Evolutionary conservation across 2,888 invertebrate genomes (phyloP).

Genomic region (Lomographa bimaculata): DNA sequence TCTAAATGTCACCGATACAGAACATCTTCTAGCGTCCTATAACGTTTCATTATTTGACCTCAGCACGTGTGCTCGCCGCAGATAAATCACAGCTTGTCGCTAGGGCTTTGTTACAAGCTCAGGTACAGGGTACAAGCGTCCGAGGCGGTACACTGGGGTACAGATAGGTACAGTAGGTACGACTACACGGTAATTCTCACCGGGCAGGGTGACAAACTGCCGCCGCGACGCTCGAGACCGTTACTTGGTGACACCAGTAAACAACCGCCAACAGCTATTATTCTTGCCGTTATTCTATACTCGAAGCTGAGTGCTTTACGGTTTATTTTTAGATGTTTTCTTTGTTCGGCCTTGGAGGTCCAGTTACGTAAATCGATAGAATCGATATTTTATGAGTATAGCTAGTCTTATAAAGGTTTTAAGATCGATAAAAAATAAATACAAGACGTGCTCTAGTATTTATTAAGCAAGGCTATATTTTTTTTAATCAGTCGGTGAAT

Average conservation of each 20-base stretch:
- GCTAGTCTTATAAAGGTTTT: not conserved
- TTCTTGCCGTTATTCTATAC: constrained; percentile 19
- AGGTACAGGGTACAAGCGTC: constrained; percentile 28
- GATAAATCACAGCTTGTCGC: constrained; percentile 41
- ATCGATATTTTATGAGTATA: too few relatives aligned
- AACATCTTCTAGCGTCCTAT: too few relatives aligned
- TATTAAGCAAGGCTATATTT: too few relatives aligned
- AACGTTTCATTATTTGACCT: constrained; percentile 5
- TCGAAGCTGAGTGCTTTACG: constrained; percentile 2
- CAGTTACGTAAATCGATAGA: too few relatives aligned
- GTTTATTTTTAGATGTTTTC: not conserved
- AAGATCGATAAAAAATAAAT: too few relatives aligned
- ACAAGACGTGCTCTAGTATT: too few relatives aligned
- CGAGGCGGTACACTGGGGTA: constrained; percentile 19
- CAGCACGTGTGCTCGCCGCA: constrained; percentile 17
- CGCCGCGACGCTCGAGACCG: constrained; percentile 2
- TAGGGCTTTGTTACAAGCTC: constrained; percentile 31
- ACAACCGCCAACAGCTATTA: constrained; percentile 25
- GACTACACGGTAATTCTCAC: constrained; percentile 34
- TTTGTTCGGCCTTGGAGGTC: too few relatives aligned
- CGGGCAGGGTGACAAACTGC: constrained; percentile 35
- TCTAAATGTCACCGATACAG: too few relatives aligned
- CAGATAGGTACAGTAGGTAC: too few relatives aligned
- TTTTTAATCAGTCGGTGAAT: too few relatives aligned
- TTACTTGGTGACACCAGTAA: constrained; percentile 16